Conservation (phyloP, 2,888 invertebrate species). For the Idaea dimidiata region DNA sequence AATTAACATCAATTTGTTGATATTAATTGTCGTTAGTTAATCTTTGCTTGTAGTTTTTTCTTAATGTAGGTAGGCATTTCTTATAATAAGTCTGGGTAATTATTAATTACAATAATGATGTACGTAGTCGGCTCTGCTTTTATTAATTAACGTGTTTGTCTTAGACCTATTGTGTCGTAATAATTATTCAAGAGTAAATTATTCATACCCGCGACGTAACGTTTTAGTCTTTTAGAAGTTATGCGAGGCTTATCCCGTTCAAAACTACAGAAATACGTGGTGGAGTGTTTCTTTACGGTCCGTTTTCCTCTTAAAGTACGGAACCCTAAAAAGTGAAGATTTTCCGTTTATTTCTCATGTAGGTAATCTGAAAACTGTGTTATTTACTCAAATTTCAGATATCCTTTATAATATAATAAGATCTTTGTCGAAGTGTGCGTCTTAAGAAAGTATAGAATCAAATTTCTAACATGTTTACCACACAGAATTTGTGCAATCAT, state of each 20-base stretch:
- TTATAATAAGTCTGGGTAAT: background rate
- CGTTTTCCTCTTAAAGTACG: too few species aligned
- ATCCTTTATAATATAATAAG: background rate
- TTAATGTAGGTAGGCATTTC: too few species aligned
- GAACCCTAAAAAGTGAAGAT: too few species aligned
- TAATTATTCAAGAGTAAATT: background rate
- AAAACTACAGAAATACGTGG: background rate
- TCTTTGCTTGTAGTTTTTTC: too few species aligned
- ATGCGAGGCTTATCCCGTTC: background rate
- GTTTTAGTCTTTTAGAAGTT: background rate
- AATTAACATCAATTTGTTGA: too few species aligned
- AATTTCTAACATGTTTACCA: background rate
- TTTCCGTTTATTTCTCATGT: too few species aligned
- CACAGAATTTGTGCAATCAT: background rate
- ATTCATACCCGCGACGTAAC: background rate
- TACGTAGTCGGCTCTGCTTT: background rate
- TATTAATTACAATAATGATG: background rate
- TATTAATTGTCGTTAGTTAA: too few species aligned
- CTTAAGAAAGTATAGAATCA: too few species aligned
- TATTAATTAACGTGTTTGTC: background rate
- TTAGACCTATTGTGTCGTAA: background rate
- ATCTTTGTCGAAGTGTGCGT: background rate
- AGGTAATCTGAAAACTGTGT: background rate
- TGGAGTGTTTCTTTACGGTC: background rate
- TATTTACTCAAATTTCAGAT: background rate